Percentiles rank a stretch among this genome's conserved stretches.
These are phyloP conservation scores for Morone chrysops DNA, from an alignment of 2,113 vertebrate species.

Conservation along the genomic window DNA sequence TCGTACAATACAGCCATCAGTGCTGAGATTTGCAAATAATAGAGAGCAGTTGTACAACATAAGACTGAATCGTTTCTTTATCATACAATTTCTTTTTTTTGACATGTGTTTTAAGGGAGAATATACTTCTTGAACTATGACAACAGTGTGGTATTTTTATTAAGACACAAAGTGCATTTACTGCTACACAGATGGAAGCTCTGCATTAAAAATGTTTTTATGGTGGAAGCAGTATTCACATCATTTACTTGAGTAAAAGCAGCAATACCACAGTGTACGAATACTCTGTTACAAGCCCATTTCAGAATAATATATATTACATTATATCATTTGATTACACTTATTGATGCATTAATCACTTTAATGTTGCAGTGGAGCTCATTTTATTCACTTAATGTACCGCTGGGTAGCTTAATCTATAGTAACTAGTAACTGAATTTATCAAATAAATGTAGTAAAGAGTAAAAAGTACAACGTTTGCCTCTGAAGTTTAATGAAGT, in stretches of 20 bases:
- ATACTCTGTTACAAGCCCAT: too few species aligned
- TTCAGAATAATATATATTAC: too few species aligned
- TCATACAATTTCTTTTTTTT: slow-evolving; percentile 17
- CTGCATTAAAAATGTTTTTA: not conserved
- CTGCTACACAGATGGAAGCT: not conserved
- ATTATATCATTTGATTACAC: too few species aligned
- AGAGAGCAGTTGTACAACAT: slow-evolving; percentile 43
- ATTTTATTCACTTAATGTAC: too few species aligned
- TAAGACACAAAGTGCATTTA: not conserved
- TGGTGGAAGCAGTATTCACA: not conserved
- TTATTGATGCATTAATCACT: too few species aligned
- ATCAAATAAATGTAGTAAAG: too few species aligned
- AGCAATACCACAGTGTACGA: too few species aligned
- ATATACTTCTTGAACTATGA: not conserved
- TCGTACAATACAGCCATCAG: slow-evolving; percentile 33
- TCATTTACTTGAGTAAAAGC: not conserved
- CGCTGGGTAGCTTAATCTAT: too few species aligned
- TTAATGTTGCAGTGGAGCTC: too few species aligned
- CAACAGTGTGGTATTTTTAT: not conserved
- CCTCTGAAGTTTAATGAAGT: too few species aligned
- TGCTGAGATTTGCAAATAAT: slow-evolving; percentile 47
- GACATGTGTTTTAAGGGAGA: not conserved
- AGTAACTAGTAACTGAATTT: too few species aligned
- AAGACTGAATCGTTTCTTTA: slow-evolving; percentile 29
- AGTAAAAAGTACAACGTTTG: too few species aligned